phyloP scores from a whole-genome alignment of 1,140 invertebrate species.

The Littorina saxatilis region DNA sequence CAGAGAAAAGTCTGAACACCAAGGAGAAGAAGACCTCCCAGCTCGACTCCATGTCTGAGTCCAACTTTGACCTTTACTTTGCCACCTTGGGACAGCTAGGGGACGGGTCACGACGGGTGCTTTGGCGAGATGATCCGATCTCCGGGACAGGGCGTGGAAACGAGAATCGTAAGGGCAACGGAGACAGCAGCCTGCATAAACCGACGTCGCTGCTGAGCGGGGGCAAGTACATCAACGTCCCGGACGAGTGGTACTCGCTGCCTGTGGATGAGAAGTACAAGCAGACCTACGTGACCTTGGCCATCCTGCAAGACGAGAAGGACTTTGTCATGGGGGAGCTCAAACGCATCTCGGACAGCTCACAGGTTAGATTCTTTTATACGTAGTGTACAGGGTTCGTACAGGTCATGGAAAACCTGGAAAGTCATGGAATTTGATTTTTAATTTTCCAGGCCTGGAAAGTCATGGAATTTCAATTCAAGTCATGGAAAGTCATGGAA shows the following conservation, averaged over 20 bases:
- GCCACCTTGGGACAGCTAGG: conserved; percentile 49
- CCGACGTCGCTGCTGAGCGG: conserved; percentile 59
- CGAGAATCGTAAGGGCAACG: background rate
- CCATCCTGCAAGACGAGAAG: conserved; percentile 67
- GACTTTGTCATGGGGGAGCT: conserved; percentile 68
- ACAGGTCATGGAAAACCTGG: no score
- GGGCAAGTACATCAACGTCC: conserved; percentile 68
- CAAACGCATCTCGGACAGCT: conserved; percentile 63
- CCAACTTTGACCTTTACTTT: conserved; percentile 31
- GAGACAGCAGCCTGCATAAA: conserved; percentile 43
- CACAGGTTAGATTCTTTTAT: conserved; percentile 59
- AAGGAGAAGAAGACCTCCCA: background rate
- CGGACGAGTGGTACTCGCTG: conserved; percentile 69
- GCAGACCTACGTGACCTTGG: conserved; percentile 66
- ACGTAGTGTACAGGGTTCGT: no score
- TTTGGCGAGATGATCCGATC: conserved; percentile 60
- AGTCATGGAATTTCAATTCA: no score
- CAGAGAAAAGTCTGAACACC: background rate
- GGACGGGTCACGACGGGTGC: conserved; percentile 56
- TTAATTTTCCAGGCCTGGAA: no score
- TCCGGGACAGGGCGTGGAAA: background rate
- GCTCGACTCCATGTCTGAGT: conserved; percentile 32
- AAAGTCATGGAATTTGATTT: no score
- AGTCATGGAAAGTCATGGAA: no score
- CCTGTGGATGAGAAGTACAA: conserved; percentile 69